Evolutionary conservation across 1,140 invertebrate species (phyloP), one percentile per base, ranked within the genome.

Genomic region (Heliconius eleuchia): DNA sequence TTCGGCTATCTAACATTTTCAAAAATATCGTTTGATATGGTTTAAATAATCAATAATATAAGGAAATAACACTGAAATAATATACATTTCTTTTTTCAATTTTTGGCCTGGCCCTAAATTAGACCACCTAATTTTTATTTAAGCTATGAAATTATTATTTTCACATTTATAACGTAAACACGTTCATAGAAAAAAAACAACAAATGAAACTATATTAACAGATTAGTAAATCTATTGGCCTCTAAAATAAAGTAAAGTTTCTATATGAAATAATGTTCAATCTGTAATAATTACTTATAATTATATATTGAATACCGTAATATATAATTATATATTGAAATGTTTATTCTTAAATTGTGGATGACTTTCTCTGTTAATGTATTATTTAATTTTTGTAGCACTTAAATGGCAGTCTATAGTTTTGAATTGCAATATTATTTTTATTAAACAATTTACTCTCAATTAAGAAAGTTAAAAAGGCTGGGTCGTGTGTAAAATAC

Each of bases 401-500:
- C 27, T 66, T 66, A 39, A 60, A 77, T 80, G 79, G 79, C 75
- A 76, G 71, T 70, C 74, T 80, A 80, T 76, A 73, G 72, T 79
- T 78, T 34, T 55, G 30, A 77, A 50, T 30, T 80, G 71, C 75
- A 80, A 77, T 80, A 76, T 77, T 80, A 80, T 70, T 55, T 57
- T 76, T 57, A 42, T 73, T 77, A 73, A 66, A 73, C 37, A 72
- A 79, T 79, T 70, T 66, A 71, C 77, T 57, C 79, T 82, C 76
- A 71, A 72, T 46, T n/a, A 76, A 37, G 74, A 80, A 71, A 37
- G 74, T 39, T 77, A 73, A 84, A 85, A 90, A 91, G 88, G 88
- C 90, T 91, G 91, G 87, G 88, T 88, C 82, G 78, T 77, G 89
- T 92, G 90, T 91, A 92, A 91, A 87, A 84, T 82, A 73, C 23